These are phyloP conservation scores for Hydrozoanthus gracilis DNA, from an alignment of 92 coral and sea anemone genomes.

Conservation along the genomic window DNA sequence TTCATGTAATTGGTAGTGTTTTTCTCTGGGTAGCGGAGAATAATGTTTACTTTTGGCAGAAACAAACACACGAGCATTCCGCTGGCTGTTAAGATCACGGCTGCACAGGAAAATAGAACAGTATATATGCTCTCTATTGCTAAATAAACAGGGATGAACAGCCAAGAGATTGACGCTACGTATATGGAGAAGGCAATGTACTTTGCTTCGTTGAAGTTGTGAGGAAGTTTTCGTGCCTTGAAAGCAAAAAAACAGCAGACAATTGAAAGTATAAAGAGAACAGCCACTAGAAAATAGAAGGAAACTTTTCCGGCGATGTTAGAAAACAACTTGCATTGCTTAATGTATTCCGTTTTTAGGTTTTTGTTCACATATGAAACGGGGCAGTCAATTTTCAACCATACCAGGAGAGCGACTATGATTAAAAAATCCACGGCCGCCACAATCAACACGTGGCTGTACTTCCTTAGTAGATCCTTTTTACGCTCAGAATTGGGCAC, in stretches of 20 bases:
- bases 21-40: slow-evolving; percentile 74
- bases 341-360: slow-evolving; percentile 49
- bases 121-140: slow-evolving; percentile 70
- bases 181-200: slow-evolving; percentile 86
- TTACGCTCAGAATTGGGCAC: slow-evolving; percentile 65
- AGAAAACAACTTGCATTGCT: slow-evolving; percentile 49
- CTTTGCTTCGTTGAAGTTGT: slow-evolving; percentile 89
- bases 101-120: slow-evolving; percentile 66
- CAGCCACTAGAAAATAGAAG: slow-evolving; percentile 55
- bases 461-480: slow-evolving; percentile 48
- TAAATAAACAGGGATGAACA: slow-evolving; percentile 76
- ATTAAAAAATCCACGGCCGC: slow-evolving; percentile 50
- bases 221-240: slow-evolving; percentile 82
- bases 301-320: slow-evolving; percentile 59
- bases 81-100: slow-evolving; percentile 74
- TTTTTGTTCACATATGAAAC: slow-evolving; percentile 61
- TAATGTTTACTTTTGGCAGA: slow-evolving; percentile 80
- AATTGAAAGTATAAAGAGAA: slow-evolving; percentile 58
- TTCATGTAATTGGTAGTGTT: slow-evolving; percentile 80
- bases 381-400: slow-evolving; percentile 69
- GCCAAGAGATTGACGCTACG: slow-evolving; percentile 72
- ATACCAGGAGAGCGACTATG: slow-evolving; percentile 54
- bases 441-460: slow-evolving; percentile 67
- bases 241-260: slow-evolving; percentile 81
- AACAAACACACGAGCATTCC: slow-evolving; percentile 85